Base-by-base conservation (phyloP, 1,140 invertebrate species). In the Drusus annulatus region DNA sequence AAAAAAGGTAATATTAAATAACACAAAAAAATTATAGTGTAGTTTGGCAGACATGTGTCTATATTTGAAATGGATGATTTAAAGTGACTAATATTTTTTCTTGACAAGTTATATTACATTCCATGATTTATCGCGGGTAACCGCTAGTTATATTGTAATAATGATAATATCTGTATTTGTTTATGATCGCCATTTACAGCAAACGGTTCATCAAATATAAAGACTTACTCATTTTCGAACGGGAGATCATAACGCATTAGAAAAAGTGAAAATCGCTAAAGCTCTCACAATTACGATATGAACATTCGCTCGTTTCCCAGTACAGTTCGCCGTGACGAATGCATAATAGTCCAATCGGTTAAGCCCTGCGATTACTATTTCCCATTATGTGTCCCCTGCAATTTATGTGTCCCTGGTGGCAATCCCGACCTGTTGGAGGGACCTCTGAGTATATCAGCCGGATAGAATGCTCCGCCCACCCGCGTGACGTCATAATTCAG, bases 401-500 rank as follows among this genome's bases (percentile, higher is more conserved):
- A 79, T 79, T 79, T 79, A 79, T 79, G 65, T 52, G 52, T 10
- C 51, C 58, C 51, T 54, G 50, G 68, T 79, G 51, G 76, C 52
- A 31, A 54, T 56, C 60, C 45, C 78, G 65, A 79, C 68, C 58
- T n/a, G 78, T 28, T 50, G 28, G 73, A 31, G 52, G 73, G 19
- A 74, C 68, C 23, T 19, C 36, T 25, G 56, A 80, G 56, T 80
- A 76, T 80, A 71, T 76, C 74, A 73, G 77, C 77, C 69, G 62
- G 51, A 76, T 76, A 71, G 75, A 50, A n/a, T 13, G 65, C 63
- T 65, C 23, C 80, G 80, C 80, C 80, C 75, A 71, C 75, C 21
- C 62, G 62, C 75, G 75, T 81, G 80, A 81, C 65, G 75, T 79
- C 51, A 76, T 76, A 76, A 80, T 56, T 80, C 79, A 76, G 31